A percentile compares a stretch with the other conserved stretches of the same genome.
phyloP scores from a whole-genome alignment of 2,888 invertebrate genomes.

The Troides helena region DNA sequence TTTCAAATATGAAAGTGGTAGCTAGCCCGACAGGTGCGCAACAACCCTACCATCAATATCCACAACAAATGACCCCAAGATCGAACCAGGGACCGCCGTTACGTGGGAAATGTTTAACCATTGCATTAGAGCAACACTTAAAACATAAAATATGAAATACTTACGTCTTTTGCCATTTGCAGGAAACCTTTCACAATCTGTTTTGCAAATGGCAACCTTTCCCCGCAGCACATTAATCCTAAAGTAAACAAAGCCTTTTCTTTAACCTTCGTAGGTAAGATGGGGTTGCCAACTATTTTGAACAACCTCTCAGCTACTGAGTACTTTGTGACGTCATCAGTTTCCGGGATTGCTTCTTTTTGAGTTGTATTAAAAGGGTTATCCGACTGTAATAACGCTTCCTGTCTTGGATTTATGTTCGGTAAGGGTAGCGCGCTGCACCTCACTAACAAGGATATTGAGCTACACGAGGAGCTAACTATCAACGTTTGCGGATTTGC shows the following conservation, averaged over 20 bases:
- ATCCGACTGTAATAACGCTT: constrained; percentile 54
- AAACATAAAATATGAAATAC: constrained; percentile 31
- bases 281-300: constrained; percentile 85
- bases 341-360: constrained; percentile 36
- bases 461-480: constrained; percentile 84
- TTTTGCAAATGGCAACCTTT: constrained; percentile 85
- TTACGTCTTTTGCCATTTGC: constrained; percentile 87
- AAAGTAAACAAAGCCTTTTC: constrained; percentile 89
- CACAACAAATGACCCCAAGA: too few relatives aligned
- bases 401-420: constrained; percentile 62
- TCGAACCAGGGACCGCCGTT: too few relatives aligned
- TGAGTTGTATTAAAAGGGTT: constrained; percentile 61
- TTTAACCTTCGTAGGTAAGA: constrained; percentile 85
- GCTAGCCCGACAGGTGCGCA: too few relatives aligned
- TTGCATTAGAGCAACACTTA: not conserved
- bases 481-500: constrained; percentile 82
- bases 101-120: too few relatives aligned
- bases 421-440: constrained; percentile 84
- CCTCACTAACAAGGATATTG: constrained; percentile 86
- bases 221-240: constrained; percentile 91
- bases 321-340: constrained; percentile 81
- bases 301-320: constrained; percentile 85
- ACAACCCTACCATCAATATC: too few relatives aligned
- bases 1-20: too few relatives aligned
- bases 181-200: constrained; percentile 88